A percentile compares a stretch with the other conserved stretches of the same genome.
phyloP scores from a whole-genome alignment of 1,140 invertebrate species.

The Plutomurus gul region DNA sequence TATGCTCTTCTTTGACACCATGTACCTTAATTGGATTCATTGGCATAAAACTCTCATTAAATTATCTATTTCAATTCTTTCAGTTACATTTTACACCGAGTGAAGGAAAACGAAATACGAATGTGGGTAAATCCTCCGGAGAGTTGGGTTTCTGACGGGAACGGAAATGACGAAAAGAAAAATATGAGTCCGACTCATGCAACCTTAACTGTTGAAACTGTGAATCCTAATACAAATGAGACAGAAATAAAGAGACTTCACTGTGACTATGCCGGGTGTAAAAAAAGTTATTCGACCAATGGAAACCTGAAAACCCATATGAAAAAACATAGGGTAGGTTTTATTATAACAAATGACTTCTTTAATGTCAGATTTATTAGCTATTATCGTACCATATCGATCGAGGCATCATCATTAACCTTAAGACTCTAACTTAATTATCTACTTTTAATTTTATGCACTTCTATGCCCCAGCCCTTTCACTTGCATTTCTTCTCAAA shows the following conservation, averaged over 20 bases:
- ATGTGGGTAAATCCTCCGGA: slow-evolving; percentile 68
- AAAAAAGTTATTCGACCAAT: slow-evolving; percentile 87
- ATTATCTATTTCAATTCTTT: slow-evolving; percentile 10
- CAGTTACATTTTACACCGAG: slow-evolving; percentile 71
- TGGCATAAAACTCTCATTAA: neutral
- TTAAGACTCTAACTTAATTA: too few species aligned
- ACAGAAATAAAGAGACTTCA: slow-evolving; percentile 61
- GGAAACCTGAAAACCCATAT: slow-evolving; percentile 93
- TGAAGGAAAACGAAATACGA: slow-evolving; percentile 70
- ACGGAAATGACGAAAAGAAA: slow-evolving; percentile 51
- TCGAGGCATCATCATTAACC: too few species aligned
- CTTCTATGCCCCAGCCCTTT: too few species aligned
- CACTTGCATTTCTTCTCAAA: too few species aligned
- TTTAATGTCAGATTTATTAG: neutral
- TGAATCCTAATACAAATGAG: slow-evolving; percentile 67
- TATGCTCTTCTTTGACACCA: neutral
- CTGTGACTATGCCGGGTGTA: slow-evolving; percentile 88
- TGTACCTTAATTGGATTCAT: too few species aligned
- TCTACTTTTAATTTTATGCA: too few species aligned
- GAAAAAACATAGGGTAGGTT: slow-evolving; percentile 97
- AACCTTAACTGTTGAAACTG: slow-evolving; percentile 69
- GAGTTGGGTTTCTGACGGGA: slow-evolving; percentile 63
- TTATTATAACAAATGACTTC: slow-evolving; percentile 53
- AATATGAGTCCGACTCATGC: slow-evolving; percentile 64
- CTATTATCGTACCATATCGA: too few species aligned